These are phyloP conservation scores for Penaeus monodon DNA, from an alignment of 2,888 invertebrate species.

Conservation along the genomic window DNA sequence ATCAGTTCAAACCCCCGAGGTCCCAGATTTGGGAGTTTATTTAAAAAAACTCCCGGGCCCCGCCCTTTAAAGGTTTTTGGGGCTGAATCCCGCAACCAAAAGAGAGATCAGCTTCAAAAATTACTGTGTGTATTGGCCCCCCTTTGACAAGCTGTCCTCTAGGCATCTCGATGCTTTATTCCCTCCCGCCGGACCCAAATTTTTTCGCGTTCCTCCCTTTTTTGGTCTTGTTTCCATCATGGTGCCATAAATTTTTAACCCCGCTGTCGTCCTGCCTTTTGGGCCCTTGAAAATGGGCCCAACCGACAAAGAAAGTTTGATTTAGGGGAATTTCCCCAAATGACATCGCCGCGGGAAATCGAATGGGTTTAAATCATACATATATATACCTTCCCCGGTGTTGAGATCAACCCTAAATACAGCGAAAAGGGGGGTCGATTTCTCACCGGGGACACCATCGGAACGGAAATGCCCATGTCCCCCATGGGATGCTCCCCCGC, in stretches of 20 bases:
- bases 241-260: neutral
- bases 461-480: too few relatives aligned
- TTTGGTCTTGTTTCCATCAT: neutral
- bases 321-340: too few relatives aligned
- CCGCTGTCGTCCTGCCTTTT: neutral
- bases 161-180: slow-evolving; percentile 50
- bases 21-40: slow-evolving; percentile 82
- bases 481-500: too few relatives aligned
- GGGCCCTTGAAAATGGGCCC: neutral
- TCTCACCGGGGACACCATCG: too few relatives aligned
- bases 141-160: slow-evolving; percentile 50
- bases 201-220: neutral
- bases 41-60: neutral
- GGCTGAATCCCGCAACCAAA: too few relatives aligned
- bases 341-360: too few relatives aligned
- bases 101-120: neutral
- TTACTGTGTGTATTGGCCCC: slow-evolving; percentile 34
- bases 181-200: neutral
- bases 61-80: too few relatives aligned
- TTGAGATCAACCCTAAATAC: too few relatives aligned
- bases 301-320: too few relatives aligned
- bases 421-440: too few relatives aligned
- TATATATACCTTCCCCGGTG: too few relatives aligned
- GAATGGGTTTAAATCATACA: too few relatives aligned
- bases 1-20: slow-evolving; percentile 91